Evolutionary conservation across 2,888 invertebrate genomes (phyloP).

Genomic region (Dascillus cervinus): DNA sequence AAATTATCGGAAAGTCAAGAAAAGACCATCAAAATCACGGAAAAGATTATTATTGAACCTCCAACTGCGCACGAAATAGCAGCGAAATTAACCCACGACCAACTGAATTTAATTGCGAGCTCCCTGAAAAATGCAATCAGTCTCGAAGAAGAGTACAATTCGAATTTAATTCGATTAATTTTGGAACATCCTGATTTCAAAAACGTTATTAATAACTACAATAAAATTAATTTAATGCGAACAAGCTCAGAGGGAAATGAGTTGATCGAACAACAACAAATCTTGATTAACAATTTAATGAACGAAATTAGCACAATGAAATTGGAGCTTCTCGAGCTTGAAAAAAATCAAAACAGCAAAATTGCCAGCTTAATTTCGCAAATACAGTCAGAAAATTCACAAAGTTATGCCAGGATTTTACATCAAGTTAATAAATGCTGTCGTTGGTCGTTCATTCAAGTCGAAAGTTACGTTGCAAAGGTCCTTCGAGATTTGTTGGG

Average conservation of each 20-base stretch:
- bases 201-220: constrained; percentile 24
- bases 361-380: constrained; percentile 16
- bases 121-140: constrained; percentile 31
- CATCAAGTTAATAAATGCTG: constrained; percentile 32
- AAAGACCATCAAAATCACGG: constrained; percentile 30
- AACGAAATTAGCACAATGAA: constrained; percentile 49
- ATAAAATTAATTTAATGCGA: constrained; percentile 7
- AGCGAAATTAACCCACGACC: constrained; percentile 31
- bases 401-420: constrained; percentile 17
- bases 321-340: constrained; percentile 46
- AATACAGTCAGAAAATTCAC: constrained; percentile 25
- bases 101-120: constrained; percentile 37
- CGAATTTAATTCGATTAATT: constrained; percentile 22
- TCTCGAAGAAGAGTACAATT: constrained; percentile 28
- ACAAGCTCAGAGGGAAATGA: constrained; percentile 4
- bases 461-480: constrained; percentile 30
- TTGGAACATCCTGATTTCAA: constrained; percentile 13
- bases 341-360: constrained; percentile 18
- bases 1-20: too few relatives aligned
- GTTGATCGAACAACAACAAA: constrained; percentile 18
- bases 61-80: constrained; percentile 21
- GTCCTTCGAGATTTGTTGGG: constrained; percentile 31
- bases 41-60: constrained; percentile 19
- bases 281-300: constrained; percentile 22
- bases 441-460: constrained; percentile 28